Conservation (phyloP, 2,797 vertebrate genomes). For the Eulemur coronatus region DNA sequence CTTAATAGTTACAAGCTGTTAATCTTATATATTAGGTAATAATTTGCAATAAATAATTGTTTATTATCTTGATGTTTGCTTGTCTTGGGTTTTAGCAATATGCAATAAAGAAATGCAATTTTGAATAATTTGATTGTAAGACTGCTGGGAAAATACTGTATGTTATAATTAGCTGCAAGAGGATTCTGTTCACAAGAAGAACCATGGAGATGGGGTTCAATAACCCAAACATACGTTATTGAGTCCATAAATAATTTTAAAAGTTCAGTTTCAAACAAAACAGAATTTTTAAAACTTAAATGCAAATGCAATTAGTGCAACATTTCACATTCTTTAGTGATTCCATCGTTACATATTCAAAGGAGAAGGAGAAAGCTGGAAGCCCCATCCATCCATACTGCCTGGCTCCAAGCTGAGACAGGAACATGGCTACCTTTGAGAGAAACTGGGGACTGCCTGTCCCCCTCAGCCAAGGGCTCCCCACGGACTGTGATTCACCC, state of each 20-base stretch:
- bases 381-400: not conserved
- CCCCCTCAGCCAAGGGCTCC: accelerated
- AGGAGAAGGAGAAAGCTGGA: not conserved
- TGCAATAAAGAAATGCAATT: slow-evolving; percentile 92
- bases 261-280: slow-evolving; percentile 83
- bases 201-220: slow-evolving; percentile 83
- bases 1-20: slow-evolving; percentile 97
- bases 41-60: slow-evolving; percentile 99
- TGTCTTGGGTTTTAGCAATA: slow-evolving; percentile 92
- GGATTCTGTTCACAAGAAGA: slow-evolving; percentile 84
- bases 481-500: not conserved
- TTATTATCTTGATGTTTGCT: slow-evolving; percentile 95
- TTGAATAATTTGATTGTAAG: slow-evolving; percentile 92
- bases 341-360: slow-evolving; percentile 44
- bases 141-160: slow-evolving; percentile 89
- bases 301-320: slow-evolving; percentile 81
- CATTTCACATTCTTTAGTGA: slow-evolving; percentile 71
- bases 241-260: slow-evolving; percentile 87
- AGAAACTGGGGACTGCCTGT: not conserved
- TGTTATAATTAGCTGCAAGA: slow-evolving; percentile 89
- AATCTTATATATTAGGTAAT: slow-evolving; percentile 99
- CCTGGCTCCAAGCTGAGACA: not conserved
- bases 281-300: slow-evolving; percentile 81
- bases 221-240: slow-evolving; percentile 85
- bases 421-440: not conserved